Conservation (phyloP, 2,113 vertebrate species). For the Larimichthys crocea region DNA sequence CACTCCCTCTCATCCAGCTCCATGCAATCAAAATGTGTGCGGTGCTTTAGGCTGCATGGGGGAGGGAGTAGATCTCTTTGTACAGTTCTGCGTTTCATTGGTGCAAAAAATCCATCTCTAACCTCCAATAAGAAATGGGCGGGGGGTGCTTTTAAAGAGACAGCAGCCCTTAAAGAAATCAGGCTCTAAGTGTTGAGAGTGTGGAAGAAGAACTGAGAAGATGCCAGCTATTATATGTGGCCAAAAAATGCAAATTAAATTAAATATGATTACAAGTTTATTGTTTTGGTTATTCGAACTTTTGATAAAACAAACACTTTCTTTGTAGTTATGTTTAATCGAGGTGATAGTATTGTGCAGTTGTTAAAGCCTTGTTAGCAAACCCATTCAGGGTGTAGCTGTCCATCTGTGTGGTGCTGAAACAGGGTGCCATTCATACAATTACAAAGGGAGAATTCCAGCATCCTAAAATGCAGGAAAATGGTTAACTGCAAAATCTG, state of each 20-base stretch:
- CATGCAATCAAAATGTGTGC: conserved; percentile 62
- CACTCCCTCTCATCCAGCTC: conserved; percentile 43
- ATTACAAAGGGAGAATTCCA: not conserved
- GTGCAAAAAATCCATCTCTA: conserved; percentile 63
- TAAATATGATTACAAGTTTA: not conserved
- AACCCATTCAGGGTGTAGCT: not conserved
- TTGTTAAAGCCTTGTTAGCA: not conserved
- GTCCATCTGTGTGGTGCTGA: conserved; percentile 39
- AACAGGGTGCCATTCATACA: conserved; percentile 3
- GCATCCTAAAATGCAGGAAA: not conserved
- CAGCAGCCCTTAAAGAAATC: not conserved
- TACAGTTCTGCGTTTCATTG: conserved; percentile 80
- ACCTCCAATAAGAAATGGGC: conserved; percentile 71
- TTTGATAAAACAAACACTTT: not conserved
- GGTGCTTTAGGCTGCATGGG: conserved; percentile 68
- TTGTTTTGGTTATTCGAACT: not conserved
- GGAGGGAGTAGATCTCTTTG: conserved; percentile 85
- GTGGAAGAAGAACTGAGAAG: not conserved
- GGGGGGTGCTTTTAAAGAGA: conserved; percentile 43
- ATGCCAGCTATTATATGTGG: not conserved
- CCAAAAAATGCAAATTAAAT: conserved; percentile 3
- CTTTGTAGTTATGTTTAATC: not conserved
- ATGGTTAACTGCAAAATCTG: not conserved
- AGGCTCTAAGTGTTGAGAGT: not conserved
- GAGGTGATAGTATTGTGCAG: not conserved